Evolutionary conservation across 2,888 invertebrate genomes (phyloP), one percentile per base, ranked within the genome.

Genomic region (Quadroppia sp.): DNA sequence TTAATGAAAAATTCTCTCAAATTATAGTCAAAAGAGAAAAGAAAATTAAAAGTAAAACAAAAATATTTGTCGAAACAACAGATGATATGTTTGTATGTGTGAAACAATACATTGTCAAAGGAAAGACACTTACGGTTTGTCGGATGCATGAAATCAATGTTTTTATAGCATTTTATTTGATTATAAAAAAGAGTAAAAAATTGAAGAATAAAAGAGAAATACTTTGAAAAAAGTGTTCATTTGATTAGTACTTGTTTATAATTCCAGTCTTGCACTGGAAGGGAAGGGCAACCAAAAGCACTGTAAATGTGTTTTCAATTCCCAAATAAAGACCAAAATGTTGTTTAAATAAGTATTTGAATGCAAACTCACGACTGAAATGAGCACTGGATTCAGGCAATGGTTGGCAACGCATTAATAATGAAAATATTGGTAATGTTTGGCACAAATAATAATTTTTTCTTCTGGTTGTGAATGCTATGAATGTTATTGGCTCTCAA

Each of bases 401-500:
- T 32, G 61, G 61, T 61, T 61, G 61, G 61, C 30, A 61, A 30
- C 61, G 61, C 61, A 61, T 61, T 61, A 61, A 61, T 61, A 61
- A 56, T 32, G 61, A 61, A 61, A 61, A 61, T 61, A n/a, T 32
- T n/a, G 50, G 17, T 6, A 17, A 50, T 17, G 20, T n/a, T 50
- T 7, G 17, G 50, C 61, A 15, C 30, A 53, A 20, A 53, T 23
- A 20, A 53, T 53, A 53, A 53, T 53, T 53, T 20, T 25, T 20
- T 53, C 53, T 53, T 25, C 25, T 53, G 25, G 20, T 20, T 25
- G 23, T 53, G 53, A 53, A 23, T 53, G 53, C 53, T 23, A 53
- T 53, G 53, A 53, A 61, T 32, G 61, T 28, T 32, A 32, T 61
- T 61, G 61, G 61, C 61, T 61, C 25, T 61, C 61, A 32, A 61